Percentiles rank a stretch among this genome's conserved stretches.
Conservation (phyloP, 2,888 invertebrate species). For the Omphaloscelis lunosa region DNA sequence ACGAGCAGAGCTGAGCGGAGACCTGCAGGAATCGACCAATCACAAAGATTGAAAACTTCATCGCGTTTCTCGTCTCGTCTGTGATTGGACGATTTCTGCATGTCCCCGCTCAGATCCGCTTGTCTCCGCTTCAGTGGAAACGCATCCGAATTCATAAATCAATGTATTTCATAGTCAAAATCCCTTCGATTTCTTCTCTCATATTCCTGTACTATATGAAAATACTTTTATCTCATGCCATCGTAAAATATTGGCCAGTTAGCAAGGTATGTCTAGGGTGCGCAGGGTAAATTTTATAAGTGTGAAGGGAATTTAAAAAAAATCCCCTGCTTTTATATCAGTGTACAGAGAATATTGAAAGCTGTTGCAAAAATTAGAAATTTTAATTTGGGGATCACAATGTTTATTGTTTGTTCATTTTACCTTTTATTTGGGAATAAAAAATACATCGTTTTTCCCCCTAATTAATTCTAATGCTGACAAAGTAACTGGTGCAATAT, state of each 20-base stretch:
- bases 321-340: not conserved
- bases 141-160: too few species aligned
- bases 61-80: too few species aligned
- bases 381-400: not conserved
- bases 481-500: conserved; percentile 22
- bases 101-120: too few species aligned
- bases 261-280: not conserved
- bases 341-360: not conserved
- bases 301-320: not conserved
- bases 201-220: too few species aligned
- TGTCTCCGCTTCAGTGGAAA: too few species aligned
- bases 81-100: too few species aligned
- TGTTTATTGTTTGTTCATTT: too few species aligned
- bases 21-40: too few species aligned
- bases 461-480: conserved; percentile 19
- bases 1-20: too few species aligned
- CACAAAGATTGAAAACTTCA: too few species aligned
- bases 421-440: not conserved
- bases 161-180: not conserved
- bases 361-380: not conserved
- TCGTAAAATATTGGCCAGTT: not conserved
- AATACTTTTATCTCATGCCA: not conserved
- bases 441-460: not conserved
- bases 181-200: not conserved
- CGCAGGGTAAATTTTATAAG: not conserved